A percentile compares a stretch with the other conserved stretches of the same genome.
Evolutionary conservation across 2,113 vertebrate species (phyloP).

Genomic region (Nansenia antarctica): DNA sequence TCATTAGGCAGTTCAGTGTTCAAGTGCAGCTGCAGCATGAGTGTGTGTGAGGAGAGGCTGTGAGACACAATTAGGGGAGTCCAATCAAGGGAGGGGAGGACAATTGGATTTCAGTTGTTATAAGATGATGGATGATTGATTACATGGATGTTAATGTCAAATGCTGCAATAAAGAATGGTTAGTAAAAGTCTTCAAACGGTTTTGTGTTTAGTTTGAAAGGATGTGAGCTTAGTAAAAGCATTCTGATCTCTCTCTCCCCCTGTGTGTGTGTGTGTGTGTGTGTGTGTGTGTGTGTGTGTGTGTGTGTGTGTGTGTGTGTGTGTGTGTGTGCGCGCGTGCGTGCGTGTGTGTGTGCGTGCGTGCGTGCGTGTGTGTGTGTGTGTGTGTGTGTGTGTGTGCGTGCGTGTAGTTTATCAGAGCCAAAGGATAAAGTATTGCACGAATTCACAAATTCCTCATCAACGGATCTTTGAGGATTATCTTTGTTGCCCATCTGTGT

Average conservation of each 20-base stretch:
- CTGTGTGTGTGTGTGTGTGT: too few relatives aligned
- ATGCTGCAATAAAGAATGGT: not conserved
- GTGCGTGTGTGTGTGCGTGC: too few relatives aligned
- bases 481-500: too few relatives aligned
- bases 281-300: too few relatives aligned
- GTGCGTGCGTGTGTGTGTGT: too few relatives aligned
- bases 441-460: not conserved
- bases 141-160: not conserved
- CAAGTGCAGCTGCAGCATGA: not conserved
- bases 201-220: not conserved
- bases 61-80: not conserved
- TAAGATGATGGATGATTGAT: not conserved
- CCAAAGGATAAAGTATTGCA: not conserved
- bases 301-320: too few relatives aligned
- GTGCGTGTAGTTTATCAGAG: too few relatives aligned
- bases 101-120: not conserved
- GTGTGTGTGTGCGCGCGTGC: too few relatives aligned
- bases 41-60: not conserved
- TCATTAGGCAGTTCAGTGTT: slow-evolving; percentile 12
- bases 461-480: not conserved
- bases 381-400: too few relatives aligned
- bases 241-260: too few relatives aligned
- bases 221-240: not conserved
- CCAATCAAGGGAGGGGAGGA: not conserved
- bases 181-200: not conserved